Evolutionary conservation across 2,113 vertebrate genomes (phyloP).

Genomic region (Barnardius zonarius): DNA sequence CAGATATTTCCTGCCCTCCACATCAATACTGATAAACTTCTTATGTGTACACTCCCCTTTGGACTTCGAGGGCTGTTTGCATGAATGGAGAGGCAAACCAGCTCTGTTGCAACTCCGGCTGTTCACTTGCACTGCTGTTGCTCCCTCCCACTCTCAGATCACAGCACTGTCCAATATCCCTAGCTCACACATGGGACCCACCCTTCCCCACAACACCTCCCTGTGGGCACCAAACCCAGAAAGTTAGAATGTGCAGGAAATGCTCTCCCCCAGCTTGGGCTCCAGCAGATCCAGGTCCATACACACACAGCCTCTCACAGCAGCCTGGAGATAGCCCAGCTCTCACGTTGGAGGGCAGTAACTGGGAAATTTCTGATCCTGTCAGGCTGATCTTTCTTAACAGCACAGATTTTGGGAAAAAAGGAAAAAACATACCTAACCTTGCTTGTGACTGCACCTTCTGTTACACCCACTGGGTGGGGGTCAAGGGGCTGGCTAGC

Average conservation of each 20-base stretch:
- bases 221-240: background rate
- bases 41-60: background rate
- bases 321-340: background rate
- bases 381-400: background rate
- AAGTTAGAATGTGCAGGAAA: background rate
- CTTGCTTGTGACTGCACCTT: background rate
- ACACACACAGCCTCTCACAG: background rate
- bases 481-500: accelerated
- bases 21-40: background rate
- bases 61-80: background rate
- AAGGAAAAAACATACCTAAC: background rate
- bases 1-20: background rate
- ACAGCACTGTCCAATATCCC: background rate
- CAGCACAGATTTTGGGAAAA: background rate
- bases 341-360: background rate
- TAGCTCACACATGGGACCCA: background rate
- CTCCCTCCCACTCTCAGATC: background rate
- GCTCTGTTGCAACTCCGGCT: background rate
- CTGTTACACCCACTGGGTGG: accelerated
- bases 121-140: background rate
- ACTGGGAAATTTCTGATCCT: background rate
- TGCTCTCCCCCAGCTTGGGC: background rate
- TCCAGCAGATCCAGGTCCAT: background rate
- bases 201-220: background rate
- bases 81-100: background rate